A percentile compares a stretch with the other conserved stretches of the same genome.
Conservation (phyloP, 2,113 vertebrate genomes). For the Ranitomeya variabilis region DNA sequence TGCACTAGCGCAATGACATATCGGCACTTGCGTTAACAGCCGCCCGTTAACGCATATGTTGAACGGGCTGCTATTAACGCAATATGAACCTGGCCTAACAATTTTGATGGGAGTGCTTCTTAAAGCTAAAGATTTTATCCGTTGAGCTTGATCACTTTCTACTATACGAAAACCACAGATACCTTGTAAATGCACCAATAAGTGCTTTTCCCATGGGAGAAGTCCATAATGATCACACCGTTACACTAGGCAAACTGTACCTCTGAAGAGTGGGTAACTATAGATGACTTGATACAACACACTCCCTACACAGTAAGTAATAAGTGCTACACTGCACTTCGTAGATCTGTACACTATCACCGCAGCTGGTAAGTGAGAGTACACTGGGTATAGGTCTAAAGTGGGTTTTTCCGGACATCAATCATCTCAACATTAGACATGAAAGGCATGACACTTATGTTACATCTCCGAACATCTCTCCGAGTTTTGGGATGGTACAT, state of each 20-base stretch:
- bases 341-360: background rate
- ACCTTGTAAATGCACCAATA: background rate
- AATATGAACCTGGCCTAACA: too few relatives aligned
- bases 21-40: too few relatives aligned
- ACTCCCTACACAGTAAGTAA: background rate
- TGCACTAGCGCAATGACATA: too few relatives aligned
- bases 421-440: slow-evolving; percentile 78
- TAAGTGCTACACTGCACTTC: background rate
- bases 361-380: background rate
- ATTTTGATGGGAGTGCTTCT: too few relatives aligned
- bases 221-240: background rate
- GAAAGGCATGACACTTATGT: slow-evolving; percentile 70
- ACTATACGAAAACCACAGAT: background rate
- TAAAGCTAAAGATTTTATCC: too few relatives aligned
- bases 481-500: slow-evolving; percentile 73
- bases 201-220: background rate
- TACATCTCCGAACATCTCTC: slow-evolving; percentile 78
- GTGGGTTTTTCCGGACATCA: slow-evolving; percentile 88
- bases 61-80: too few relatives aligned
- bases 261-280: background rate
- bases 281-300: background rate
- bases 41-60: too few relatives aligned
- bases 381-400: slow-evolving; percentile 68
- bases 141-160: too few relatives aligned
- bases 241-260: background rate